phyloP scores from a whole-genome alignment of 2,888 invertebrate species.

The Drosophila affinis region DNA sequence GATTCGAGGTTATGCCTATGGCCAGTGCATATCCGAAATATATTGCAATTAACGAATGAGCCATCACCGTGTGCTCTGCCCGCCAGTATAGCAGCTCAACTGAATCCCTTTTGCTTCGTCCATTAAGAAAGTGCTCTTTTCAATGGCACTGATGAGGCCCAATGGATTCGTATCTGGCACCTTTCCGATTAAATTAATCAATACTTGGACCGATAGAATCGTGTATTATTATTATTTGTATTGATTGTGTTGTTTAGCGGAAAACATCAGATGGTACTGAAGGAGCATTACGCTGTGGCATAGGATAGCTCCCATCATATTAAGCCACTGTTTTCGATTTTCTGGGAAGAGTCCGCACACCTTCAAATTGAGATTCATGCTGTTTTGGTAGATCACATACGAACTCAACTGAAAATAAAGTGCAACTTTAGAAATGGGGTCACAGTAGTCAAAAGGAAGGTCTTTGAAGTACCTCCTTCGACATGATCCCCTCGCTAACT shows the following conservation, averaged over 20 bases:
- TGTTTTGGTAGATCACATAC: constrained; percentile 45
- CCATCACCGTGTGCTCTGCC: constrained; percentile 20
- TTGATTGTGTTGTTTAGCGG: not conserved
- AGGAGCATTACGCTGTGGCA: constrained; percentile 36
- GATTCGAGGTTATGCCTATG: constrained; percentile 31
- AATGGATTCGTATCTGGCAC: not conserved
- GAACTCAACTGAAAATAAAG: constrained; percentile 41
- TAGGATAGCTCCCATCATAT: constrained; percentile 41
- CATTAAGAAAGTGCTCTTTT: not conserved
- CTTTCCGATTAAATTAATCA: not conserved
- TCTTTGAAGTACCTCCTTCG: constrained; percentile 24
- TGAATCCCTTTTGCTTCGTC: constrained; percentile 1
- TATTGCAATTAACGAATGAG: not conserved
- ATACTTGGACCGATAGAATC: not conserved
- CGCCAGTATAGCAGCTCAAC: constrained; percentile 8
- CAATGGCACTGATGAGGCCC: too few species aligned
- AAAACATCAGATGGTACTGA: constrained; percentile 50
- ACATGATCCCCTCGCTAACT: constrained; percentile 17
- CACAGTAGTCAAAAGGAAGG: too few species aligned
- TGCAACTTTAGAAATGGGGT: not conserved
- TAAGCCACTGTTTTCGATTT: constrained; percentile 47
- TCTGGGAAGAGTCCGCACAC: constrained; percentile 55
- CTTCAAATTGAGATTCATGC: constrained; percentile 34
- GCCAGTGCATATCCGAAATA: constrained; percentile 32
- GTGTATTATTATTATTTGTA: constrained; percentile 1